Evolutionary conservation across 53 echinoderm and acorn worm species (phyloP), one percentile per base, ranked within the genome.

Genomic region (Astropecten irregularis): DNA sequence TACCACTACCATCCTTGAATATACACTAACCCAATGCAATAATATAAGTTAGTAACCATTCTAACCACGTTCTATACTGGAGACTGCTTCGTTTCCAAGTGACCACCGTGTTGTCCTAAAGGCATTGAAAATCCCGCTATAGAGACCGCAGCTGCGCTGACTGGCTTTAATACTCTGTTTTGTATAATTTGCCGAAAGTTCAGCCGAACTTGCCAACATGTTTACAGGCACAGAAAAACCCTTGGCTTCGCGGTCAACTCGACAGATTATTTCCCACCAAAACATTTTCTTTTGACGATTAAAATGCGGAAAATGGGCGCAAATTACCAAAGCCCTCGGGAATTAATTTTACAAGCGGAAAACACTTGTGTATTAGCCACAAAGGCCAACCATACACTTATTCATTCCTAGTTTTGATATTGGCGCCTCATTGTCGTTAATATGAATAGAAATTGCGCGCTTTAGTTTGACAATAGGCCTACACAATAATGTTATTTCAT

Each of bases 251-350:
- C 76, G 76, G 76, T 76, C 76, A 76, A 55, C 56, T 76, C 37
- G 40, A 23, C 8, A n/a, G 76, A 39, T 57, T 76, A 57, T 76
- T 39, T 40, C 55, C n/a, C 28, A 27, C 33, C 40, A 76, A 76
- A 76, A 57, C 39, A 76, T 40, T 54, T 57, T 56, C 76, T 56
- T 40, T 76, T 76, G 56, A 56, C 38, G 76, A 76, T 76, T 76
- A 76, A 57, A 76, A 76, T 57, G 76, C 76, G 76, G 76, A 76
- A 76, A 76, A 76, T 76, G 58, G 76, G 23, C 40, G 55, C 58
- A 55, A 58, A 76, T 40, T 76, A 38, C 23, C 58, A 3, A 76
- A 55, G 38, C 56, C 76, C 76, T 15, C 6, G 28, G 76, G 76
- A 55, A 20, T 58, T 76, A 8, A 13, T 7, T 7, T 8, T 58